Evolutionary conservation across 30 jellyfish, hydroid and myxozoan genomes (phyloP).

Genomic region (Rhopilema esculentum): DNA sequence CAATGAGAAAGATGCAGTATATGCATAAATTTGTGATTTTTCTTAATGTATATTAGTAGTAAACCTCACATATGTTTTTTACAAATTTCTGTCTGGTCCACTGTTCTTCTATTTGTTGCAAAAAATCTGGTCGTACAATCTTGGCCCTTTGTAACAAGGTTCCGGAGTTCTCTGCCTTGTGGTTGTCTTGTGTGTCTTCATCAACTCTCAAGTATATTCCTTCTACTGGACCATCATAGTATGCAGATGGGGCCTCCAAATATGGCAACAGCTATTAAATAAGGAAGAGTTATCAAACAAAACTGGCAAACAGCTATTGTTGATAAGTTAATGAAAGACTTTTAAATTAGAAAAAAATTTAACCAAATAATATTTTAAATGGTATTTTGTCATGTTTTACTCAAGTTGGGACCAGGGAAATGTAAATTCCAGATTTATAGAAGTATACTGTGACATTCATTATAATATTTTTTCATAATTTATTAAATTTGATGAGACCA

Average conservation of each 20-base stretch:
- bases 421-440: no score
- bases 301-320: no score
- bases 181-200: constrained; percentile 35
- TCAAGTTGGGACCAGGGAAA: no score
- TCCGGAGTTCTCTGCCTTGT: background rate
- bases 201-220: constrained; percentile 76
- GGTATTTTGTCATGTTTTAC: background rate
- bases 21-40: background rate
- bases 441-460: no score
- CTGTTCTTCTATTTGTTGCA: constrained; percentile 84
- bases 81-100: constrained; percentile 93
- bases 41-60: constrained; percentile 4
- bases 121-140: constrained; percentile 89
- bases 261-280: constrained; percentile 64
- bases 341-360: background rate
- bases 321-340: no score
- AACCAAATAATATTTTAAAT: background rate
- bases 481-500: no score
- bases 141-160: constrained; percentile 63
- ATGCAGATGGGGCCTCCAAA: constrained; percentile 76
- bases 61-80: constrained; percentile 61
- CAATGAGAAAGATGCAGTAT: no score
- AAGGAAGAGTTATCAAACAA: background rate
- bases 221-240: constrained; percentile 91
- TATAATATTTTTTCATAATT: no score